phyloP scores from a whole-genome alignment of 2,888 invertebrate genomes.

The Gryllus longicercus region DNA sequence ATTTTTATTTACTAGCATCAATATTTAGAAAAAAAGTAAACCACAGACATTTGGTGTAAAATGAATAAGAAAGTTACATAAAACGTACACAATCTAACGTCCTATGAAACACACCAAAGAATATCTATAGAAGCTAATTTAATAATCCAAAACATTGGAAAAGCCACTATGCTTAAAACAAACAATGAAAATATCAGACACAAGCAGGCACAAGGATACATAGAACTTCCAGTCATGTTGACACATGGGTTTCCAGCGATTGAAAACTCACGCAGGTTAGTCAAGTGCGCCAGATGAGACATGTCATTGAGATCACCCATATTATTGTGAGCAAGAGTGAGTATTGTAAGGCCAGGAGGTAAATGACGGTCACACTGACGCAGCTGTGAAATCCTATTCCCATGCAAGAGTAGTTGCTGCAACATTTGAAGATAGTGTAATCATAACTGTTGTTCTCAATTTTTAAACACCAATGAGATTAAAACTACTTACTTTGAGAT shows the following conservation, averaged over 20 bases:
- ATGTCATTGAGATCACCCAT: slow-evolving; percentile 83
- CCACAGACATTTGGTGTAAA: too few relatives aligned
- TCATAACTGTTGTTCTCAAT: not conserved
- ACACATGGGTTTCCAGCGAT: slow-evolving; percentile 86
- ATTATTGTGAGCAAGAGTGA: slow-evolving; percentile 79
- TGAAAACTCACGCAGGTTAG: slow-evolving; percentile 74
- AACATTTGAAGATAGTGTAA: slow-evolving; percentile 38
- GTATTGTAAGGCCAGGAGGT: slow-evolving; percentile 67
- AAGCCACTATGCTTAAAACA: too few relatives aligned
- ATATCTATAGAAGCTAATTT: not conserved
- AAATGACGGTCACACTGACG: slow-evolving; percentile 79
- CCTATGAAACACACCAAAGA: not conserved
- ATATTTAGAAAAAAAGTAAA: too few relatives aligned
- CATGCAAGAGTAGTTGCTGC: slow-evolving; percentile 79
- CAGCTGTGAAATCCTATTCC: slow-evolving; percentile 79
- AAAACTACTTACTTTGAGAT: slow-evolving; percentile 67
- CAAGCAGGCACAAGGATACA: slow-evolving; percentile 57
- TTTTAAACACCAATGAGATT: not conserved
- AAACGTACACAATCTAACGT: too few relatives aligned
- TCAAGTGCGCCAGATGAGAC: slow-evolving; percentile 72
- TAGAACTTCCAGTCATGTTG: slow-evolving; percentile 61
- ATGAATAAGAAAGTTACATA: too few relatives aligned
- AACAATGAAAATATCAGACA: slow-evolving; percentile 37
- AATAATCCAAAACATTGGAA: not conserved
- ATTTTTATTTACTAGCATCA: too few relatives aligned